These are phyloP conservation scores for Egretta garzetta DNA, from an alignment of 2,113 vertebrate species.

Conservation along the genomic window DNA sequence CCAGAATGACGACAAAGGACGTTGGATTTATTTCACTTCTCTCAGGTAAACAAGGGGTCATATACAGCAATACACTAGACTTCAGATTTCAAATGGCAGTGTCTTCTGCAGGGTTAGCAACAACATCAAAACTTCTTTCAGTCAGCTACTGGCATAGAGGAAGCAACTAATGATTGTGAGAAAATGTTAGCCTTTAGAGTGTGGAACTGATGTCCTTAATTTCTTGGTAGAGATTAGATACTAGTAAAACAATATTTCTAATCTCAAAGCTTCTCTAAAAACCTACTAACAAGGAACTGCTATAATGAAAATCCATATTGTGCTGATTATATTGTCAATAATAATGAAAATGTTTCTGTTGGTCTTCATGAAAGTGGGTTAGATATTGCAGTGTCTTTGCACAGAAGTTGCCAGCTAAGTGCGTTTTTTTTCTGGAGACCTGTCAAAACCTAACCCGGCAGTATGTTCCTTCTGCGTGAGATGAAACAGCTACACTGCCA, in stretches of 20 bases:
- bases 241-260: background rate
- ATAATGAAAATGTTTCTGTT: constrained; percentile 44
- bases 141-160: background rate
- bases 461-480: background rate
- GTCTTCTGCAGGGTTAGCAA: background rate
- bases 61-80: background rate
- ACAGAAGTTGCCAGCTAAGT: constrained; percentile 17
- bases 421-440: constrained; percentile 1
- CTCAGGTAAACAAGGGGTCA: background rate
- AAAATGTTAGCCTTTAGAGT: background rate
- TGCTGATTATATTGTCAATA: constrained; percentile 8
- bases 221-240: constrained; percentile 22
- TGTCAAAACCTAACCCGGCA: constrained; percentile 12
- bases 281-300: constrained; percentile 15
- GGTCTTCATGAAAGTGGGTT: constrained; percentile 24
- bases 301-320: constrained; percentile 33
- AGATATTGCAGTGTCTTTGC: background rate
- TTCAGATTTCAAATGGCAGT: background rate
- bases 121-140: background rate
- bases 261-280: constrained; percentile 9
- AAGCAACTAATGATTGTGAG: background rate
- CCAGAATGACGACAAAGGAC: background rate
- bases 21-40: background rate
- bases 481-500: constrained; percentile 22
- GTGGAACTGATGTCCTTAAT: background rate